phyloP scores from a whole-genome alignment of 2,888 invertebrate species.

The Polyommatus icarus region DNA sequence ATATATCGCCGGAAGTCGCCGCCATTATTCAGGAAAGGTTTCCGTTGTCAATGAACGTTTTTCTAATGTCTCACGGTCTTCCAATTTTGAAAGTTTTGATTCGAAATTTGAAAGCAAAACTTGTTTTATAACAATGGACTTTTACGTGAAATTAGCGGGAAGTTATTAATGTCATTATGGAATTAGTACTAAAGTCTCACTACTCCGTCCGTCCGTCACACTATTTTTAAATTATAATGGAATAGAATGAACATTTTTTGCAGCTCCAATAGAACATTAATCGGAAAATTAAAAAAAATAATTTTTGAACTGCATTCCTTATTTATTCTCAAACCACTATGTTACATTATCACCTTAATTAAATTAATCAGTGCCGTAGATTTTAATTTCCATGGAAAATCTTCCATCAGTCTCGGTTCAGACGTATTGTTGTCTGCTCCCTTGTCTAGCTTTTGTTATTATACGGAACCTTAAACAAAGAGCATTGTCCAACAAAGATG shows the following conservation, averaged over 20 bases:
- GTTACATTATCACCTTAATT: neutral
- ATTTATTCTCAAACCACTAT: too few species aligned
- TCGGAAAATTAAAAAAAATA: too few species aligned
- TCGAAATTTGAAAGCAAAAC: neutral
- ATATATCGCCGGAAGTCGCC: constrained; percentile 76
- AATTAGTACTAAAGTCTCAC: too few species aligned
- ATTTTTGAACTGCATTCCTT: too few species aligned
- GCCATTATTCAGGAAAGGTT: constrained; percentile 76
- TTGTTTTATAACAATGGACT: too few species aligned
- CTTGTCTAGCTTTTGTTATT: constrained; percentile 68
- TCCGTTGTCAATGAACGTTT: constrained; percentile 71
- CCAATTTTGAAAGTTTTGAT: neutral
- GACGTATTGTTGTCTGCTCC: constrained; percentile 71
- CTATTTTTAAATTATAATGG: too few species aligned
- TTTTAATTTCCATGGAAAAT: constrained; percentile 47
- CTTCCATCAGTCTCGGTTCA: constrained; percentile 55
- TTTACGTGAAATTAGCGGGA: too few species aligned
- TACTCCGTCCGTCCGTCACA: too few species aligned
- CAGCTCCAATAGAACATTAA: too few species aligned
- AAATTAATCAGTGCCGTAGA: constrained; percentile 6
- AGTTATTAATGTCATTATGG: too few species aligned
- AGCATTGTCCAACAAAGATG: constrained; percentile 66
- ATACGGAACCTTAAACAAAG: constrained; percentile 66
- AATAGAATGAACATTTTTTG: too few species aligned
- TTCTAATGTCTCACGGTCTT: constrained; percentile 34